Conservation (phyloP, 2,888 invertebrate species). For the Pocota personata region DNA sequence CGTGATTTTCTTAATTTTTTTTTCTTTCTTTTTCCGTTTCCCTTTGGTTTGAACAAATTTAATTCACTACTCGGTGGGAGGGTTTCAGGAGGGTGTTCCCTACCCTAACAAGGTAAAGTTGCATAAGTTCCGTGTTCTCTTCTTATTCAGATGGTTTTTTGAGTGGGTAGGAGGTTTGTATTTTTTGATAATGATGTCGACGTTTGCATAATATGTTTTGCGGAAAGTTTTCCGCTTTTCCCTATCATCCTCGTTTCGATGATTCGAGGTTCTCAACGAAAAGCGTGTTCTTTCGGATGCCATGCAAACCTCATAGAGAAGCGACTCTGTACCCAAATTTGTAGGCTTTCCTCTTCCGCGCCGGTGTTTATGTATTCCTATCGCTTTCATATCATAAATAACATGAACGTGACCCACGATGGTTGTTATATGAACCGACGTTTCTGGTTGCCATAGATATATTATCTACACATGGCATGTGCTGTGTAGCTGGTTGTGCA, state of each 20-base stretch:
- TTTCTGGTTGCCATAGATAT: conserved; percentile 29
- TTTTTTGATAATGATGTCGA: conserved; percentile 35
- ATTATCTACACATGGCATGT: not conserved
- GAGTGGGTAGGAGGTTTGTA: not conserved
- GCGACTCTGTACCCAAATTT: not conserved
- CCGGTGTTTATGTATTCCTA: conserved; percentile 43
- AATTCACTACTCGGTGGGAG: not conserved
- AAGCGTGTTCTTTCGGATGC: conserved; percentile 22
- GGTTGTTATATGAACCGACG: conserved; percentile 42
- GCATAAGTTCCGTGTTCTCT: conserved; percentile 17
- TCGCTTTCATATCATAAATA: conserved; percentile 49
- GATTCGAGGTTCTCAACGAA: not conserved
- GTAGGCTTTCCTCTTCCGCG: not conserved
- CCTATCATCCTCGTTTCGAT: not conserved
- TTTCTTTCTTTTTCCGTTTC: not conserved
- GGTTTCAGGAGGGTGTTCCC: not conserved
- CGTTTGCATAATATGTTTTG: conserved; percentile 48
- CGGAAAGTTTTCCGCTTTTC: conserved; percentile 7
- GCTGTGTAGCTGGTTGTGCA: not conserved
- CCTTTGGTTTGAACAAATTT: not conserved
- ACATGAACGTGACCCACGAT: conserved; percentile 55
- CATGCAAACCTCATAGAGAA: not conserved
- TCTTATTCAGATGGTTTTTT: not conserved
- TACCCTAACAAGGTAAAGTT: conserved; percentile 4
- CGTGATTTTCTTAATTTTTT: not conserved